Evolutionary conservation across 64 coral and sea anemone species (phyloP).

Genomic region (Stichodactyla mertensii): DNA sequence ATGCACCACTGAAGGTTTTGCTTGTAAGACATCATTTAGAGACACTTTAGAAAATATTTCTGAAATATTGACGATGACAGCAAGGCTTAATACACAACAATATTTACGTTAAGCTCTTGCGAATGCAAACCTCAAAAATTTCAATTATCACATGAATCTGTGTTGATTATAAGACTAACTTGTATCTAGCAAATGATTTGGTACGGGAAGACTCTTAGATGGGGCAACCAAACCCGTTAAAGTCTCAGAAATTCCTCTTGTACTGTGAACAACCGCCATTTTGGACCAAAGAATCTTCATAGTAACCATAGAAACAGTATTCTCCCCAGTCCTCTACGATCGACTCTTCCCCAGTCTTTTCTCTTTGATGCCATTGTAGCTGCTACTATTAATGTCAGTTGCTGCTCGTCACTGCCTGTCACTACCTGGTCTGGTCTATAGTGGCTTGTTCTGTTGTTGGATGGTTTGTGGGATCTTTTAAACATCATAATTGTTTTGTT

Average conservation of each 20-base stretch:
- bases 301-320: conserved; percentile 1
- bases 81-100: neutral
- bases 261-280: conserved; percentile 70
- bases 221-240: conserved; percentile 68
- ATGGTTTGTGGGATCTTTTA: no score
- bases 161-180: conserved; percentile 34
- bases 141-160: neutral
- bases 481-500: no score
- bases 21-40: conserved; percentile 64
- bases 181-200: conserved; percentile 92
- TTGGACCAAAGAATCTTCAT: conserved; percentile 29
- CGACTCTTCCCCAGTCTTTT: neutral
- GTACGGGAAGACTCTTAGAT: conserved; percentile 53
- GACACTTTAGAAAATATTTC: conserved; percentile 89
- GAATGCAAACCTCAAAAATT: neutral
- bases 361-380: neutral
- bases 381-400: no score
- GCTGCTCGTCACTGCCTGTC: no score
- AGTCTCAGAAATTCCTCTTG: conserved; percentile 52
- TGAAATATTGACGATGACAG: conserved; percentile 24
- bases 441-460: no score
- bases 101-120: neutral
- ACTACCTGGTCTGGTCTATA: no score
- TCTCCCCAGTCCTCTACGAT: neutral
- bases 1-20: conserved; percentile 74